Percentiles rank a stretch among this genome's conserved stretches.
phyloP scores from a whole-genome alignment of 1,140 invertebrate species.

The Megathymus violae region DNA sequence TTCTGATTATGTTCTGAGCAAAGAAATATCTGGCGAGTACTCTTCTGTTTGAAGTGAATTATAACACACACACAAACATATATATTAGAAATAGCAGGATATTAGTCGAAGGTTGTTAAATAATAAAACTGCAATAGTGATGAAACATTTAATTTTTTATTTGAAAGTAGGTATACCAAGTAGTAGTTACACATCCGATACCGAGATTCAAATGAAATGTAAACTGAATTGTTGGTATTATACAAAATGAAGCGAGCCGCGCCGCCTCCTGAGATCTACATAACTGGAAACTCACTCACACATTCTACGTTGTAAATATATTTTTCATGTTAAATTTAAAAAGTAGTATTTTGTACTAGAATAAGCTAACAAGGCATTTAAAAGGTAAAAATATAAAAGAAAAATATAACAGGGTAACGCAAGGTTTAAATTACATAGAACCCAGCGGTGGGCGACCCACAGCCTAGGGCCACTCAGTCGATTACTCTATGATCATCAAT shows the following conservation, averaged over 20 bases:
- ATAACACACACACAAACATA: too few species aligned
- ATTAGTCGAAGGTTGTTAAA: too few species aligned
- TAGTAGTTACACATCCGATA: constrained; percentile 78
- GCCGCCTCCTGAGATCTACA: too few species aligned
- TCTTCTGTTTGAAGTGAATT: too few species aligned
- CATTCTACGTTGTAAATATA: too few species aligned
- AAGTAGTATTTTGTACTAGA: background rate
- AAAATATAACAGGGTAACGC: background rate
- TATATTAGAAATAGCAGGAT: too few species aligned
- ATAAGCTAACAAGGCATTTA: constrained; percentile 5
- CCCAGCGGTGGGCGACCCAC: background rate
- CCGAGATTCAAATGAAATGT: constrained; percentile 82
- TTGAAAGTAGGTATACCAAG: constrained; percentile 78
- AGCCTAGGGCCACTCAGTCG: constrained; percentile 34
- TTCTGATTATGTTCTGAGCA: too few species aligned
- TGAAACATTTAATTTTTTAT: constrained; percentile 83
- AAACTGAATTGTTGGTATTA: constrained; percentile 73
- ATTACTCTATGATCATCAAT: constrained; percentile 63
- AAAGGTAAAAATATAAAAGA: background rate
- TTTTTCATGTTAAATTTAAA: background rate
- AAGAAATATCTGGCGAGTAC: too few species aligned
- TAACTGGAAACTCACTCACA: too few species aligned
- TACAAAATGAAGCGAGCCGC: constrained; percentile 66
- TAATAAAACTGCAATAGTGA: constrained; percentile 60
- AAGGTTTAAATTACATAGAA: background rate